Conservation (phyloP, 2,888 invertebrate genomes). For the Lymantria dispar region DNA sequence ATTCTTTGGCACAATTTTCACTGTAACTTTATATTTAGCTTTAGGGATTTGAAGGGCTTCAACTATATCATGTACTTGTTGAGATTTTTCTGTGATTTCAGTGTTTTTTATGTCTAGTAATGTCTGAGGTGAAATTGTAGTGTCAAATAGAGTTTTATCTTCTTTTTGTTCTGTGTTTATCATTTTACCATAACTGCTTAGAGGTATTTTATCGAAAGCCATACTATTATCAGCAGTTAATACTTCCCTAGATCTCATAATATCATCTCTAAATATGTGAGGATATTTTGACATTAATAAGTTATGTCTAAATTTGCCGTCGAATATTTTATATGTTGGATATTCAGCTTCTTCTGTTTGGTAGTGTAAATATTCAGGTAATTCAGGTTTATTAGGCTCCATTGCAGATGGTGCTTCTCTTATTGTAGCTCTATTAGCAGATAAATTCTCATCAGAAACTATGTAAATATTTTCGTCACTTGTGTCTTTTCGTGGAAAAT, state of each 20-base stretch:
- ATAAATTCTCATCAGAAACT: constrained; percentile 56
- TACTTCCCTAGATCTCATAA: constrained; percentile 45
- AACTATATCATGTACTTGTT: constrained; percentile 40
- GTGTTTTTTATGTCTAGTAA: background rate
- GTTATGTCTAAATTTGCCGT: constrained; percentile 43
- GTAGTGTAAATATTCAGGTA: constrained; percentile 36
- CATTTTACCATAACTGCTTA: constrained; percentile 1
- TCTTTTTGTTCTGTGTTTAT: constrained; percentile 1
- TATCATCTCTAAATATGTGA: constrained; percentile 61
- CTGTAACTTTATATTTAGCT: constrained; percentile 56
- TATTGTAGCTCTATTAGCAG: constrained; percentile 50
- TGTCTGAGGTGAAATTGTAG: background rate
- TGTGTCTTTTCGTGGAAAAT: constrained; percentile 38
- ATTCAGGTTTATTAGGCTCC: constrained; percentile 24
- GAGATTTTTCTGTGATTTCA: constrained; percentile 12
- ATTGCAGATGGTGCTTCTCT: constrained; percentile 38
- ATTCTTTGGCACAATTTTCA: constrained; percentile 67
- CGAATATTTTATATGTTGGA: constrained; percentile 32
- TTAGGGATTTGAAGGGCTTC: constrained; percentile 37
- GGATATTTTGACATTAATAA: constrained; percentile 66
- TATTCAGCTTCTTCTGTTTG: constrained; percentile 30
- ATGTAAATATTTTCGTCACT: constrained; percentile 53
- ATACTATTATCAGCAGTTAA: constrained; percentile 16
- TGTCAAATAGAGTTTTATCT: background rate
- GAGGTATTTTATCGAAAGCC: constrained; percentile 17